These are phyloP conservation scores for Paralichthys olivaceus DNA, from an alignment of 2,113 vertebrate genomes.

Conservation along the genomic window DNA sequence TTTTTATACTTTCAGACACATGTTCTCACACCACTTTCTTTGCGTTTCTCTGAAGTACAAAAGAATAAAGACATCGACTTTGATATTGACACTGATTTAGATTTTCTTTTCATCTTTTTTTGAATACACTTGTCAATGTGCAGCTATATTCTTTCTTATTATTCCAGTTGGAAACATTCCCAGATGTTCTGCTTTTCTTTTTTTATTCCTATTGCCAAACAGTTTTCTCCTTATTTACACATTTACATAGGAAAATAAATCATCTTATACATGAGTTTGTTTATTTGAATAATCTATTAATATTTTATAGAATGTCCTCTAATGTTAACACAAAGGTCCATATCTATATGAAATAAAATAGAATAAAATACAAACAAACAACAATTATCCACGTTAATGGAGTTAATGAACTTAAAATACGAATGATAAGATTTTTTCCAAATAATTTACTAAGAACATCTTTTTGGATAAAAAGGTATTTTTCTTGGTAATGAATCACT, in stretches of 20 bases:
- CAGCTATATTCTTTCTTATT: neutral
- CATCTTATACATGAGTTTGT: too few relatives aligned
- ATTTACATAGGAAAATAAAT: too few relatives aligned
- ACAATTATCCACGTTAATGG: too few relatives aligned
- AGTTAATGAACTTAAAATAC: too few relatives aligned
- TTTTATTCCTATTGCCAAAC: too few relatives aligned
- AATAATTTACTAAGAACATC: neutral
- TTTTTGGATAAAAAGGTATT: neutral
- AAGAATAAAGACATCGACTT: neutral
- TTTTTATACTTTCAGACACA: neutral
- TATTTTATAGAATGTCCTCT: too few relatives aligned
- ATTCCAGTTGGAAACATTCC: neutral
- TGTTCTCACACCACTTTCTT: neutral
- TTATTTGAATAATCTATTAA: too few relatives aligned
- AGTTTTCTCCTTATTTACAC: too few relatives aligned
- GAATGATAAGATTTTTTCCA: too few relatives aligned
- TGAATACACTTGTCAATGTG: neutral
- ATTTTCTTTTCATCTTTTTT: neutral
- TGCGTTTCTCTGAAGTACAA: neutral
- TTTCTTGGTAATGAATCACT: neutral
- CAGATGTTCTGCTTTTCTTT: neutral
- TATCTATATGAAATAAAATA: too few relatives aligned
- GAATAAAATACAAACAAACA: too few relatives aligned
- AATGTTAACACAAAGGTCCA: too few relatives aligned
- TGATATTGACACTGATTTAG: neutral